Percentiles rank a stretch among this genome's conserved stretches.
Evolutionary conservation across 2,113 vertebrate species (phyloP).

Genomic region (Centropus unirufus): DNA sequence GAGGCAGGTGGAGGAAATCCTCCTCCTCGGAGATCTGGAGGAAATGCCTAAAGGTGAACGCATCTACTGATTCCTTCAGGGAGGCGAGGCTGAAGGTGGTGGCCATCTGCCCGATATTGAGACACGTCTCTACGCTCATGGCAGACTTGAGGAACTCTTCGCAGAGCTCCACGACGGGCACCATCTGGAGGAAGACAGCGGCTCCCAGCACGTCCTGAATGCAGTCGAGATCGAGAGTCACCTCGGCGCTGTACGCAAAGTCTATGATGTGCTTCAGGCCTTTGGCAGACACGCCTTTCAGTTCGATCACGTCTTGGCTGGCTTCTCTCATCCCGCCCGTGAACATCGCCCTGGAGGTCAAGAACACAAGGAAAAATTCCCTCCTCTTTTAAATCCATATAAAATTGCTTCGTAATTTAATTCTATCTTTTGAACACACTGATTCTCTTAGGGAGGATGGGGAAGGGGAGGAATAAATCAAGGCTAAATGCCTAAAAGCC

Average conservation of each 20-base stretch:
- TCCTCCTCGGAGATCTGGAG: constrained; percentile 94
- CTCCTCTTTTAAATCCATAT: neutral
- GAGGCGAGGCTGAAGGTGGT: constrained; percentile 94
- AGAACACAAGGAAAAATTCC: neutral
- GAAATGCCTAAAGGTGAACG: constrained; percentile 95
- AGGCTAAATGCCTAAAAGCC: neutral
- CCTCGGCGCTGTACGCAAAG: constrained; percentile 96
- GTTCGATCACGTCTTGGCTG: constrained; percentile 90
- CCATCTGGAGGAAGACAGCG: constrained; percentile 97
- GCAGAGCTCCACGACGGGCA: constrained; percentile 93
- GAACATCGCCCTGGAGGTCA: constrained; percentile 92
- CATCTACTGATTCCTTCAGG: constrained; percentile 91
- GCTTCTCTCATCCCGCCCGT: constrained; percentile 96
- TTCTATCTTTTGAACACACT: neutral
- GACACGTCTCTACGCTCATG: constrained; percentile 97
- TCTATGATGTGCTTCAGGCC: constrained; percentile 95
- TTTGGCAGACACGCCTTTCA: constrained; percentile 91
- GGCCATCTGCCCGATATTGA: constrained; percentile 98
- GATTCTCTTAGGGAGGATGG: neutral
- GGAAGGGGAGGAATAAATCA: neutral
- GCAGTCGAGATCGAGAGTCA: constrained; percentile 94
- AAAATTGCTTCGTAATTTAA: neutral
- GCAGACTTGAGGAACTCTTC: constrained; percentile 97
- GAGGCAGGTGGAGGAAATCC: constrained; percentile 93
- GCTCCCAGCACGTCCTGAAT: constrained; percentile 97